phyloP scores from a whole-genome alignment of 1,140 invertebrate genomes.

The Hydropsyche tenuis region DNA sequence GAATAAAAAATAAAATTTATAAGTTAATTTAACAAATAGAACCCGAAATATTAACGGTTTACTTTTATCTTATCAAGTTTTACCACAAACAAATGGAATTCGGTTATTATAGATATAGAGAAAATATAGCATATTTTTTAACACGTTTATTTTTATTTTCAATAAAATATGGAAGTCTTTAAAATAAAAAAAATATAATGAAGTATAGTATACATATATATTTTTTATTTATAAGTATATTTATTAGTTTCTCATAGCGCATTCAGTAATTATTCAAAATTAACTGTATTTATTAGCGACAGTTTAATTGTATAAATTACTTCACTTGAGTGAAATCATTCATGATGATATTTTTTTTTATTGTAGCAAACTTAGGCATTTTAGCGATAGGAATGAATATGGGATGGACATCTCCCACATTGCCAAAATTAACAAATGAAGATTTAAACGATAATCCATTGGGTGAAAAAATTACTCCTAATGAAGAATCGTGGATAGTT shows the following conservation, averaged over 20 bases:
- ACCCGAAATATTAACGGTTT: too few relatives aligned
- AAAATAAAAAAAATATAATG: too few relatives aligned
- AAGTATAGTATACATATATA: too few relatives aligned
- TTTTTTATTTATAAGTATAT: conserved; percentile 17
- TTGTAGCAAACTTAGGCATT: conserved; percentile 72
- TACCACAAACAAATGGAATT: too few relatives aligned
- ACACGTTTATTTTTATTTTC: background rate
- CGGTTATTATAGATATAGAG: too few relatives aligned
- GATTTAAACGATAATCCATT: conserved; percentile 58
- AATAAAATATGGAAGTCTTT: too few relatives aligned
- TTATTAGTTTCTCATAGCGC: background rate
- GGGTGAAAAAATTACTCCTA: conserved; percentile 54
- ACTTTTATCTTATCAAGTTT: too few relatives aligned
- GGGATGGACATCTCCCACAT: conserved; percentile 78
- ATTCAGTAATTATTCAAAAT: too few relatives aligned
- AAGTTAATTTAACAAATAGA: too few relatives aligned
- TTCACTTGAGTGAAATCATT: background rate
- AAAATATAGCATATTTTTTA: background rate
- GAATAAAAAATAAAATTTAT: too few relatives aligned
- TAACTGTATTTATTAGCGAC: background rate
- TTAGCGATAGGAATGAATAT: conserved; percentile 71
- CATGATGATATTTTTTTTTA: conserved; percentile 34
- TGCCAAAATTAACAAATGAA: conserved; percentile 67
- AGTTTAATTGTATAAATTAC: background rate
- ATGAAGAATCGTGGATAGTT: conserved; percentile 80